Percentiles rank a stretch among this genome's conserved stretches.
phyloP scores from a whole-genome alignment of 2,888 invertebrate genomes.

The Elmis aenea region DNA sequence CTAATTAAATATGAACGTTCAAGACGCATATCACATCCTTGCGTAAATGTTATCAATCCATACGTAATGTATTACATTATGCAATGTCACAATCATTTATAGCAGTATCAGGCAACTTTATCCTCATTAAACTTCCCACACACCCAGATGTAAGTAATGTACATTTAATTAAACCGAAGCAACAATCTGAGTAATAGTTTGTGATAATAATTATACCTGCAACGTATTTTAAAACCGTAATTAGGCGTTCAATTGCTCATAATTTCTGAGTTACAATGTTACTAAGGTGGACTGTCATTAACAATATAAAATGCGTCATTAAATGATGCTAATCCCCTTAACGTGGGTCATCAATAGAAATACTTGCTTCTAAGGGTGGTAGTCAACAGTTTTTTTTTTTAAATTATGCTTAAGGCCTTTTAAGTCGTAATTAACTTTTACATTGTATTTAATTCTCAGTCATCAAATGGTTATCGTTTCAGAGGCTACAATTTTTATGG shows the following conservation, averaged over 20 bases:
- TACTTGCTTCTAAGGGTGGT: too few relatives aligned
- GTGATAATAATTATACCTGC: conserved; percentile 13
- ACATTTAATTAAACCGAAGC: conserved; percentile 25
- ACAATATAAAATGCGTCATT: conserved; percentile 7
- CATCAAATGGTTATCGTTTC: too few relatives aligned
- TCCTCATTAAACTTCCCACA: conserved; percentile 23
- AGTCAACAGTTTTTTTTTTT: too few relatives aligned
- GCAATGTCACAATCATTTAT: conserved; percentile 21
- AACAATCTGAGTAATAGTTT: conserved; percentile 16
- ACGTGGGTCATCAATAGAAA: too few relatives aligned
- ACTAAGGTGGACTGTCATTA: conserved; percentile 4
- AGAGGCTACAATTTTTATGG: too few relatives aligned
- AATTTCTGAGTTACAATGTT: conserved; percentile 4
- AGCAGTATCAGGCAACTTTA: too few relatives aligned
- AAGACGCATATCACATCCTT: too few relatives aligned
- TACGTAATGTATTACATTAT: conserved; percentile 15
- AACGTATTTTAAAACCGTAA: conserved; percentile 16
- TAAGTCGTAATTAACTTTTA: too few relatives aligned
- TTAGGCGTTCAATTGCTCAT: conserved; percentile 12
- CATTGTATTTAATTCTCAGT: too few relatives aligned
- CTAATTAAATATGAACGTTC: too few relatives aligned
- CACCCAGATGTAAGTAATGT: conserved; percentile 23
- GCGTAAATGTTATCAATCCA: too few relatives aligned
- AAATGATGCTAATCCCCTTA: conserved; percentile 4
- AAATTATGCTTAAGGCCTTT: too few relatives aligned